These are phyloP conservation scores for Ophion slaviceki DNA, from an alignment of 2,888 invertebrate genomes.

Conservation along the genomic window DNA sequence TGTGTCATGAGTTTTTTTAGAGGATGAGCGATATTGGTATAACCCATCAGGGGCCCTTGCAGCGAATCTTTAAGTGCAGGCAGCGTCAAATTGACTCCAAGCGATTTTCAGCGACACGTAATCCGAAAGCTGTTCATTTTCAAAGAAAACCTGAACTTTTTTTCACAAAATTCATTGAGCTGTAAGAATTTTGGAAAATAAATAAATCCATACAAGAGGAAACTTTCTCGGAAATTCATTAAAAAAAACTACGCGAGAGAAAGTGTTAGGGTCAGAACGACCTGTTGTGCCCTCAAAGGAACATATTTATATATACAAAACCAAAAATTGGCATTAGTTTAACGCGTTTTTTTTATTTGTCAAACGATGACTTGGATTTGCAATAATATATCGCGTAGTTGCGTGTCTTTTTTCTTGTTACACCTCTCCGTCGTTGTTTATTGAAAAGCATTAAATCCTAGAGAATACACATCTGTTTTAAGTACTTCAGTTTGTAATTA, in stretches of 20 bases:
- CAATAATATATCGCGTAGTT: conserved; percentile 73
- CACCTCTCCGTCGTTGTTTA: conserved; percentile 57
- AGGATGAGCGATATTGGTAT: neutral
- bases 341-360: conserved; percentile 2
- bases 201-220: neutral
- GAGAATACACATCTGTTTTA: conserved; percentile 62
- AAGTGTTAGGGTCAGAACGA: neutral
- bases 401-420: conserved; percentile 70
- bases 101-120: neutral
- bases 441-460: conserved; percentile 62
- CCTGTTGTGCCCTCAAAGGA: neutral
- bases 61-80: neutral
- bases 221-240: neutral
- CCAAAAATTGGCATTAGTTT: conserved; percentile 4
- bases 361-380: neutral
- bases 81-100: neutral
- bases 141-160: neutral
- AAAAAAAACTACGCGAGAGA: too few relatives aligned
- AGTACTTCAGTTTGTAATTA: conserved; percentile 70
- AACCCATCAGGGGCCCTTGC: neutral
- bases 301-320: neutral
- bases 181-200: too few relatives aligned
- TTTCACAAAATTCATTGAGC: neutral
- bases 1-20: neutral
- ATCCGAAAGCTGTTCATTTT: neutral